Percentiles rank a stretch among this genome's conserved stretches.
Conservation (phyloP, 2,113 vertebrate genomes). For the Chionodraco myersi region DNA sequence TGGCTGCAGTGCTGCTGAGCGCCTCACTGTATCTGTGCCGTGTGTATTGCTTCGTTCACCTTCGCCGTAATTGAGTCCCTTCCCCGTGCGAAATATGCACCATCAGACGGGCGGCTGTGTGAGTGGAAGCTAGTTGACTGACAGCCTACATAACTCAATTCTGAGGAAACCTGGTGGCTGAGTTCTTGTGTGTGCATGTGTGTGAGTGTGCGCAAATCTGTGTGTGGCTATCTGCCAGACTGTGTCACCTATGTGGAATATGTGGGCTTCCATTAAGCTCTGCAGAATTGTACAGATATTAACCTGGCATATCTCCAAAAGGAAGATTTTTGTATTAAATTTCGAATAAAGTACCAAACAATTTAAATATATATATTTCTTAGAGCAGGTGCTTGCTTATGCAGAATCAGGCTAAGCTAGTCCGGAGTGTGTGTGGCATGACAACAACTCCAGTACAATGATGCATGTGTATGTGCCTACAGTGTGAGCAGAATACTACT, state of each 20-base stretch:
- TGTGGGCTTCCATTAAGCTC: conserved; percentile 3
- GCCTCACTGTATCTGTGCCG: conserved; percentile 64
- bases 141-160: conserved; percentile 77
- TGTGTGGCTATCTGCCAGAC: conserved; percentile 31
- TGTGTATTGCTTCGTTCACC: conserved; percentile 80
- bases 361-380: conserved; percentile 20
- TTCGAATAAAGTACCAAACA: neutral
- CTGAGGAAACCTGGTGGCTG: conserved; percentile 47
- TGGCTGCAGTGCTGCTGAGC: conserved; percentile 69
- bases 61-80: conserved; percentile 79
- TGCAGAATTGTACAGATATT: conserved; percentile 1
- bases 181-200: conserved; percentile 24
- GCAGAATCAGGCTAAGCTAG: conserved; percentile 33
- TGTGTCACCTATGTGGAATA: conserved; percentile 15
- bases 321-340: conserved; percentile 7
- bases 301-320: conserved; percentile 17
- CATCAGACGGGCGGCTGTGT: conserved; percentile 55
- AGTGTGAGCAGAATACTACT: conserved; percentile 64
- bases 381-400: conserved; percentile 31
- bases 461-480: conserved; percentile 65
- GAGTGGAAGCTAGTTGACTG: conserved; percentile 60
- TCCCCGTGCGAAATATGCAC: conserved; percentile 74
- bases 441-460: conserved; percentile 72
- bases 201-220: neutral
- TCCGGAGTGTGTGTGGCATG: conserved; percentile 71